These are phyloP conservation scores for Drosophila sulfurigaster DNA, from an alignment of 1,140 invertebrate genomes.

Conservation along the genomic window DNA sequence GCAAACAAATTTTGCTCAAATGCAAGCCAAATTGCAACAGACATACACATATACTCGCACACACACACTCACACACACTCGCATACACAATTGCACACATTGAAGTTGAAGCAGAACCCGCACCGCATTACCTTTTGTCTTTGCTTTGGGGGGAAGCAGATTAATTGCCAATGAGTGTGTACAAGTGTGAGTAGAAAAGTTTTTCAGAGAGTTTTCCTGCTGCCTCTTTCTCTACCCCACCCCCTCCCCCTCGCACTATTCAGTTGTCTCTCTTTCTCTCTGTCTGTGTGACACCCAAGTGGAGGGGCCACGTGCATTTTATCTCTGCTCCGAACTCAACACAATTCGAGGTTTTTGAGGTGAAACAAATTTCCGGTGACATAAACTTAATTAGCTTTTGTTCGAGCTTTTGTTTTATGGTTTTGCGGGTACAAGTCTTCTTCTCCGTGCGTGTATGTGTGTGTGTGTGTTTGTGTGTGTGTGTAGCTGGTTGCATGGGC, in stretches of 20 bases:
- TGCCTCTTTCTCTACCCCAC: conserved; percentile 31
- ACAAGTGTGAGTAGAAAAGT: conserved; percentile 76
- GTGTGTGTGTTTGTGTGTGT: conserved; percentile 31
- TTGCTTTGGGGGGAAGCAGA: conserved; percentile 56
- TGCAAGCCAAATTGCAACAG: conserved; percentile 70
- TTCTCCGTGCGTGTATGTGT: conserved; percentile 11
- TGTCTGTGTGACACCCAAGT: conserved; percentile 61
- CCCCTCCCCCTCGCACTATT: not conserved
- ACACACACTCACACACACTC: not conserved
- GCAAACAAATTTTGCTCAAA: conserved; percentile 56
- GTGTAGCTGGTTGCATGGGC: conserved; percentile 16
- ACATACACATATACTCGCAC: conserved; percentile 28
- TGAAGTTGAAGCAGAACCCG: not conserved
- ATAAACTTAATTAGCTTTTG: conserved; percentile 84
- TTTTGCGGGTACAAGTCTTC: conserved; percentile 74
- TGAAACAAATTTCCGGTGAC: conserved; percentile 84
- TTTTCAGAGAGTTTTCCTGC: conserved; percentile 66
- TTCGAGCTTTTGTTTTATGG: conserved; percentile 83
- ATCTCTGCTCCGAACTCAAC: conserved; percentile 66
- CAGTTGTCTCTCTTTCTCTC: not conserved
- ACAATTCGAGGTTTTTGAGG: conserved; percentile 84
- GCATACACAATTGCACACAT: not conserved
- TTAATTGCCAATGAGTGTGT: conserved; percentile 82
- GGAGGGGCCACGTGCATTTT: conserved; percentile 74
- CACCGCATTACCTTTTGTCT: conserved; percentile 76